A percentile compares a stretch with the other conserved stretches of the same genome.
phyloP scores from a whole-genome alignment of 2,888 invertebrate genomes.

The Rhagium mordax region DNA sequence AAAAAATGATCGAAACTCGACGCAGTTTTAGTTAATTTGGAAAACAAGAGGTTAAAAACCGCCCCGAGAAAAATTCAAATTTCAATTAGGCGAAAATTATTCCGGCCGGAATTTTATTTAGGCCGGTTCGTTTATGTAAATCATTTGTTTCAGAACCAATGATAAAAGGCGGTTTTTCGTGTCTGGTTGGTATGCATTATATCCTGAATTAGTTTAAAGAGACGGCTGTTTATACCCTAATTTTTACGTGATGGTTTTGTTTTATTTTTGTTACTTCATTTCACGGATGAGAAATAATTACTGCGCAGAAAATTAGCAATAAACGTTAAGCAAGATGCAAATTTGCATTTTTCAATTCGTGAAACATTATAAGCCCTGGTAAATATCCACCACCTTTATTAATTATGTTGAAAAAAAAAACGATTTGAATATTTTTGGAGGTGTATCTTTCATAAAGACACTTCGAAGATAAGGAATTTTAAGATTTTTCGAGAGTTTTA shows the following conservation, averaged over 20 bases:
- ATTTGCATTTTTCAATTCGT: no score
- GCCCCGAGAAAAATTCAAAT: slow-evolving; percentile 15
- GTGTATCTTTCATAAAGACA: no score
- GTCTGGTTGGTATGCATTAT: neutral
- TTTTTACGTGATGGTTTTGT: neutral
- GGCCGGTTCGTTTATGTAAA: slow-evolving; percentile 9
- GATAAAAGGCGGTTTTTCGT: neutral
- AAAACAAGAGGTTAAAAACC: slow-evolving; percentile 10
- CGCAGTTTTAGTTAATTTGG: slow-evolving; percentile 5
- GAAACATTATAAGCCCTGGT: no score
- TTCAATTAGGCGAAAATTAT: slow-evolving; percentile 1
- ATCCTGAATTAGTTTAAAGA: neutral
- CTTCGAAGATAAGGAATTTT: no score
- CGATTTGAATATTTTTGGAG: no score
- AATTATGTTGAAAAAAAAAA: no score
- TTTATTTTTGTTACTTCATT: no score
- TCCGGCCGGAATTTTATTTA: neutral
- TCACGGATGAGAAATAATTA: no score
- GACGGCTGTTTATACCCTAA: neutral
- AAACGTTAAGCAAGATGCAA: no score
- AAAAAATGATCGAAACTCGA: slow-evolving; percentile 21
- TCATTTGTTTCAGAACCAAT: neutral
- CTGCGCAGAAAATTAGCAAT: no score
- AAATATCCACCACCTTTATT: no score
- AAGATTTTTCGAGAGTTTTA: no score